Conservation (phyloP, 1,140 invertebrate species). For the Lordiphosa clarofinis region DNA sequence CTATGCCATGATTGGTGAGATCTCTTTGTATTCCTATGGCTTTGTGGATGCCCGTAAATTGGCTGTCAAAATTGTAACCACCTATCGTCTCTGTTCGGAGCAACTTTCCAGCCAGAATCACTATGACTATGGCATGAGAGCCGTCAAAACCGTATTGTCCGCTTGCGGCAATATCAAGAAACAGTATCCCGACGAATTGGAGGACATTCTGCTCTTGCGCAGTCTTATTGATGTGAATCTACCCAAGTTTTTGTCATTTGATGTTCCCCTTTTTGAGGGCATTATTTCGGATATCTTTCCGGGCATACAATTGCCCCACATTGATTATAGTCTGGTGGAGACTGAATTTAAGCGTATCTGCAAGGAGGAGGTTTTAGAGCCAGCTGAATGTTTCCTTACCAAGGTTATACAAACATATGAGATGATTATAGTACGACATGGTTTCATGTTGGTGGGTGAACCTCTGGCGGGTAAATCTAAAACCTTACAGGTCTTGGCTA, state of each 20-base stretch:
- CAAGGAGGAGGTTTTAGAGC: constrained; percentile 86
- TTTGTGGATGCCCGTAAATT: constrained; percentile 90
- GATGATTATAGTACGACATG: constrained; percentile 92
- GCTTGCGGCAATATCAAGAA: constrained; percentile 93
- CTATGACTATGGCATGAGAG: constrained; percentile 94
- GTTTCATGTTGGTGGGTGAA: constrained; percentile 92
- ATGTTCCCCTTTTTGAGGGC: constrained; percentile 93
- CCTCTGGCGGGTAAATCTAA: constrained; percentile 87
- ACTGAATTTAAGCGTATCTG: constrained; percentile 81
- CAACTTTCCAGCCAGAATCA: constrained; percentile 92
- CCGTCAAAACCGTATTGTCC: constrained; percentile 90
- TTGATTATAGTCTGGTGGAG: constrained; percentile 86
- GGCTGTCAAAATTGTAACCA: constrained; percentile 93
- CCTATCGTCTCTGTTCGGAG: constrained; percentile 93
- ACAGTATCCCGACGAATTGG: constrained; percentile 89
- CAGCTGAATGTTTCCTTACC: constrained; percentile 84
- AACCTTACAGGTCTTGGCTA: constrained; percentile 85
- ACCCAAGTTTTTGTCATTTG: constrained; percentile 93
- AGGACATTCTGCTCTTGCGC: constrained; percentile 88
- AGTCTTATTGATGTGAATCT: constrained; percentile 96
- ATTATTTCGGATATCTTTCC: constrained; percentile 96
- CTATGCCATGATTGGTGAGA: constrained; percentile 94
- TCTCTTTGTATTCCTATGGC: constrained; percentile 93
- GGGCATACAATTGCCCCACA: constrained; percentile 85
- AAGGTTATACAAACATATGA: constrained; percentile 89